Evolutionary conservation across 1,140 invertebrate genomes (phyloP).

Genomic region (Brachionus calyciflorus): DNA sequence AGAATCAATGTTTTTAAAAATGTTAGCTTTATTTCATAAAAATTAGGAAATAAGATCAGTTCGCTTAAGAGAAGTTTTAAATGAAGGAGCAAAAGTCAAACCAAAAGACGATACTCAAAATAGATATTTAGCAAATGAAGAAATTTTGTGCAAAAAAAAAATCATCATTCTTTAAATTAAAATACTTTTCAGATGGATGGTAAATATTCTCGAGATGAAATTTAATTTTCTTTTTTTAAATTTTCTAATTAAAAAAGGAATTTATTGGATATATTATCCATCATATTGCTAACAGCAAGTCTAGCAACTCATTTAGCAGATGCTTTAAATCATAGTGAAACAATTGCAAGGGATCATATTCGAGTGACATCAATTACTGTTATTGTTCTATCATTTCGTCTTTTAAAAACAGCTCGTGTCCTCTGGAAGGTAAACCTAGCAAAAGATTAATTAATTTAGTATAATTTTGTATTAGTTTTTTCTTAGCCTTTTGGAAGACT

Average conservation of each 20-base stretch:
- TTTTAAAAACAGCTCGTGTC: constrained; percentile 1
- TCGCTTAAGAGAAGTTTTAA: too few species aligned
- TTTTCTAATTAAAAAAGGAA: not conserved
- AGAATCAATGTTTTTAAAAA: not conserved
- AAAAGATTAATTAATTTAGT: not conserved
- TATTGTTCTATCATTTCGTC: not conserved
- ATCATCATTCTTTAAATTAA: too few species aligned
- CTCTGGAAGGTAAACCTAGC: not conserved
- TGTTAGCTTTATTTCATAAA: too few species aligned
- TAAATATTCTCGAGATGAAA: not conserved
- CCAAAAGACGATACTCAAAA: too few species aligned
- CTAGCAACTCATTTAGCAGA: constrained; percentile 6
- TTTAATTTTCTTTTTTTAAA: not conserved
- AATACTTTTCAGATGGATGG: too few species aligned
- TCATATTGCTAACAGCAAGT: not conserved
- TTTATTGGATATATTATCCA: not conserved
- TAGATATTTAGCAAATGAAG: too few species aligned
- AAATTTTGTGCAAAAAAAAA: too few species aligned
- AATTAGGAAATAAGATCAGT: too few species aligned
- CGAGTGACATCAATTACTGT: constrained; percentile 2
- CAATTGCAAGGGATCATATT: constrained; percentile 18
- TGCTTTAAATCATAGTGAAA: constrained; percentile 18
- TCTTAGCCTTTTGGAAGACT: not conserved
- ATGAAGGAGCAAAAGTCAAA: too few species aligned
- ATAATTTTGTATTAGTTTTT: not conserved